These are phyloP conservation scores for Carduelis carduelis DNA, from an alignment of 2,797 vertebrate genomes.

Conservation along the genomic window DNA sequence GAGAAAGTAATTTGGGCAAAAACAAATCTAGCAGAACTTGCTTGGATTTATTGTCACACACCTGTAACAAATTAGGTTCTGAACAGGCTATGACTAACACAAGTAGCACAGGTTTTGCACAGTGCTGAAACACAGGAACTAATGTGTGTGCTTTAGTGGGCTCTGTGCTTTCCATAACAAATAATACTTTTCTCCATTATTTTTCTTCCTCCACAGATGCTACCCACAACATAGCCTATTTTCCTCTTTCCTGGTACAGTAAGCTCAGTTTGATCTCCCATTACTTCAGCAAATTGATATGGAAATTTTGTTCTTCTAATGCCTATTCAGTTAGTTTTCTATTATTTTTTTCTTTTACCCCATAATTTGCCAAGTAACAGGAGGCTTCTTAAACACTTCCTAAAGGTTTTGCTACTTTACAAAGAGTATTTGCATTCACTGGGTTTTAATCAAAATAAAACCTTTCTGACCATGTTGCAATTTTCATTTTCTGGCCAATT, in stretches of 20 bases:
- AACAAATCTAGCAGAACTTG: neutral
- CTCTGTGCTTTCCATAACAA: neutral
- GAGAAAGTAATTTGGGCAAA: neutral
- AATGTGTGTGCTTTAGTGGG: neutral
- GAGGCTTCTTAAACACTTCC: neutral
- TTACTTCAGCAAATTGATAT: slow-evolving; percentile 5
- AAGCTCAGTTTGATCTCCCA: slow-evolving; percentile 8
- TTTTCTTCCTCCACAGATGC: neutral
- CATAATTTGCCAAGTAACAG: neutral
- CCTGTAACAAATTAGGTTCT: neutral
- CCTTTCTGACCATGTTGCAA: neutral
- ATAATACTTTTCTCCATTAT: neutral
- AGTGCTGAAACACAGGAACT: neutral
- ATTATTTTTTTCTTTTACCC: neutral
- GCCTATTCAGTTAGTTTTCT: neutral
- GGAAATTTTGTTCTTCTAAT: slow-evolving; percentile 25
- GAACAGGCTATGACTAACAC: neutral
- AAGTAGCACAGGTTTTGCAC: neutral
- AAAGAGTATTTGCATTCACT: neutral
- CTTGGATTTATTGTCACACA: neutral
- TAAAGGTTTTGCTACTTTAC: neutral
- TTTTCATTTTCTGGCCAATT: slow-evolving; percentile 49
- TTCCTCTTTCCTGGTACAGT: neutral
- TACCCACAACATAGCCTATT: neutral
- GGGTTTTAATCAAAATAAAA: neutral